Conservation (phyloP, 2,888 invertebrate species). For the Caenorhabditis japonica region DNA sequence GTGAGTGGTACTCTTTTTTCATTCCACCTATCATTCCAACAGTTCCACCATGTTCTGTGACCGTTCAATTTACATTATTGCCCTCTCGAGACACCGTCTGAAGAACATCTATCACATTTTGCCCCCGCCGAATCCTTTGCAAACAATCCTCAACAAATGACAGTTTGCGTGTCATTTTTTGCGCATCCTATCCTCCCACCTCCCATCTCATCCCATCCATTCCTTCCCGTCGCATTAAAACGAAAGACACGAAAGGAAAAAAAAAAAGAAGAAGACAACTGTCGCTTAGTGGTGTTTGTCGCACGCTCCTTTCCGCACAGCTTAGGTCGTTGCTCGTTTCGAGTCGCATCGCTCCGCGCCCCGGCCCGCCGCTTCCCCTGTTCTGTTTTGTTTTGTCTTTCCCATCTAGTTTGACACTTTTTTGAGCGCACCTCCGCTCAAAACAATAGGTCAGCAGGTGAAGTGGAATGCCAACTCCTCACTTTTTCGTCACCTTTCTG, state of each 20-base stretch:
- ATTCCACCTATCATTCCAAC: too few species aligned
- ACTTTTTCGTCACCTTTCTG: slow-evolving; percentile 47
- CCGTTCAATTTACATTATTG: too few species aligned
- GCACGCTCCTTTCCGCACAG: slow-evolving; percentile 28
- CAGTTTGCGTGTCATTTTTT: slow-evolving; percentile 54
- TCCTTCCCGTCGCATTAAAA: slow-evolving; percentile 32
- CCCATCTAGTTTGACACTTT: slow-evolving; percentile 51
- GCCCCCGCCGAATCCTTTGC: too few species aligned
- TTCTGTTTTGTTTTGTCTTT: too few species aligned
- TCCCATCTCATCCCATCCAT: too few species aligned
- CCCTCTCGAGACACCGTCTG: too few species aligned
- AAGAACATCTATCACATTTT: too few species aligned
- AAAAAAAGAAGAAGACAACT: slow-evolving; percentile 26
- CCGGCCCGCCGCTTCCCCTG: slow-evolving; percentile 7
- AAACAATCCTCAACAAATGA: too few species aligned
- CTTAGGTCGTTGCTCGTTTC: slow-evolving; percentile 17
- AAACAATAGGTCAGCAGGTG: slow-evolving; percentile 43
- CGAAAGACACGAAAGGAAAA: neutral
- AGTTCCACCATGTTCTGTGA: too few species aligned
- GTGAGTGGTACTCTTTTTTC: too few species aligned
- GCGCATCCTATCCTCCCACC: slow-evolving; percentile 16
- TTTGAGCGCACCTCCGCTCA: slow-evolving; percentile 23
- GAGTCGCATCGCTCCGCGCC: slow-evolving; percentile 29
- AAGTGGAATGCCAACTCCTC: slow-evolving; percentile 31
- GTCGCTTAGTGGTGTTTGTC: slow-evolving; percentile 33